These are phyloP conservation scores for Diadegma fenestrale DNA, from an alignment of 2,888 invertebrate genomes.

Conservation along the genomic window DNA sequence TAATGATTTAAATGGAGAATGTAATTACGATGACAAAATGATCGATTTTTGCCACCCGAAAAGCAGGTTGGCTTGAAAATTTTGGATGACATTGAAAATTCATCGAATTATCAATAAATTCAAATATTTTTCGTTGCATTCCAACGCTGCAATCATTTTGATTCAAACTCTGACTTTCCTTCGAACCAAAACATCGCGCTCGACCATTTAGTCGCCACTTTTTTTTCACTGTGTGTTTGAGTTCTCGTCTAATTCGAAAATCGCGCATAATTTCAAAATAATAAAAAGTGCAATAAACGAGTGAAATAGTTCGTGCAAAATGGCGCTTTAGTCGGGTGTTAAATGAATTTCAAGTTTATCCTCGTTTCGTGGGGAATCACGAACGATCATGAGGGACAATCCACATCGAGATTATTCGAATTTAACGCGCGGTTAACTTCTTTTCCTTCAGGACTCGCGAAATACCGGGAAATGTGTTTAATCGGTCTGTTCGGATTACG, in stretches of 20 bases:
- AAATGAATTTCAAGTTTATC: neutral
- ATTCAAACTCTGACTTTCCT: conserved; percentile 9
- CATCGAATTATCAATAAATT: no score
- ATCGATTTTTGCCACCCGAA: no score
- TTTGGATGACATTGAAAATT: no score
- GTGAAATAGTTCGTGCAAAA: neutral
- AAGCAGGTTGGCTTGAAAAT: no score
- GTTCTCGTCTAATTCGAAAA: no score
- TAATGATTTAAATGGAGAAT: no score
- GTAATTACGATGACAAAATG: no score
- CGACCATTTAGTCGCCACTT: neutral
- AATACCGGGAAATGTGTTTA: neutral
- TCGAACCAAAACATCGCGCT: neutral
- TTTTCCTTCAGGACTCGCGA: neutral
- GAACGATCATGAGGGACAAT: neutral
- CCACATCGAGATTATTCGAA: neutral
- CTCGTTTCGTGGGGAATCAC: neutral
- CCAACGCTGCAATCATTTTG: no score
- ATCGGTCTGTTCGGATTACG: neutral
- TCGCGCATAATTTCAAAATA: no score
- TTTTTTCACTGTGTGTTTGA: no score
- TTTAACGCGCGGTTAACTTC: neutral
- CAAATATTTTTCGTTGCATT: no score
- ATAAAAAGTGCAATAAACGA: neutral
- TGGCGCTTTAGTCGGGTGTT: neutral